Conservation (phyloP, 2,888 invertebrate genomes). For the Drymonia ruficornis region DNA sequence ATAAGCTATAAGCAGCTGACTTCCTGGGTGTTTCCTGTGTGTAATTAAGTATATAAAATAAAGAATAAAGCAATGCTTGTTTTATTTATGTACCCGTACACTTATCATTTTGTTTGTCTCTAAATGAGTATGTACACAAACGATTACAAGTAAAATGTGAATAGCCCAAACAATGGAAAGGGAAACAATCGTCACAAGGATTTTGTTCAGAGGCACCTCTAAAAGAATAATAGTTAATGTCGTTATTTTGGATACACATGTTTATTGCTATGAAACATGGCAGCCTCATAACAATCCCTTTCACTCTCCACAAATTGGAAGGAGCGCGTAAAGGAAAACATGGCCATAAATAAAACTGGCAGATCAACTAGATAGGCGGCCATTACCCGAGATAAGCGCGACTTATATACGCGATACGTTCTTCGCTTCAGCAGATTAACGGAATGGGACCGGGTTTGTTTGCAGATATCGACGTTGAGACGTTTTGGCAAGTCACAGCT, state of each 20-base stretch:
- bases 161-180: conserved; percentile 40
- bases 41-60: background rate
- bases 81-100: background rate
- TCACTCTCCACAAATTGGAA: conserved; percentile 85
- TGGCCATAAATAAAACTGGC: conserved; percentile 83
- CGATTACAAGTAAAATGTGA: conserved; percentile 13
- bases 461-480: conserved; percentile 80
- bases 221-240: conserved; percentile 74
- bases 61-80: background rate
- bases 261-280: conserved; percentile 84
- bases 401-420: conserved; percentile 79
- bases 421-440: conserved; percentile 79
- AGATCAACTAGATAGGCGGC: conserved; percentile 84
- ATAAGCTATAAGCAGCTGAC: too few relatives aligned
- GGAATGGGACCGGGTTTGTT: conserved; percentile 76
- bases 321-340: conserved; percentile 84
- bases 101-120: background rate
- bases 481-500: conserved; percentile 77
- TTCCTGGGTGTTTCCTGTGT: too few relatives aligned
- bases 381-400: conserved; percentile 81
- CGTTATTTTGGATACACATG: conserved; percentile 82
- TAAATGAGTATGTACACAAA: background rate
- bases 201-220: conserved; percentile 37
- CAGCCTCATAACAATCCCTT: conserved; percentile 83
- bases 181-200: conserved; percentile 60